Conservation (phyloP, 1,140 invertebrate genomes). For the Zaprionus africanus region DNA sequence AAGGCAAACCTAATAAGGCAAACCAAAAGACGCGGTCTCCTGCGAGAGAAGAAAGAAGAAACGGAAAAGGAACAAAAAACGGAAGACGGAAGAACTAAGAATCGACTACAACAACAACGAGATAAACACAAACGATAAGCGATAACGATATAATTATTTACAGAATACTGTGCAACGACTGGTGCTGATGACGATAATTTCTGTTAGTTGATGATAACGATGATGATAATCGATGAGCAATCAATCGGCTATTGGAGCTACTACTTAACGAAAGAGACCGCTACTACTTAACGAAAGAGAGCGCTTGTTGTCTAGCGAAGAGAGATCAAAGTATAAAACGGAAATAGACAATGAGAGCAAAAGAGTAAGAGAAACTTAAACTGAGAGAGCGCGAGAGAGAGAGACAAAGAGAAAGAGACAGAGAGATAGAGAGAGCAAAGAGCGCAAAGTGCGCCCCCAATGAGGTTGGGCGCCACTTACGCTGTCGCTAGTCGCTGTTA, state of each 20-base stretch:
- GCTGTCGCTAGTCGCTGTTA: constrained; percentile 60
- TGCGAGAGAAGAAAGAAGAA: not conserved
- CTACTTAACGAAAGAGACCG: not conserved
- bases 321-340: constrained; percentile 28
- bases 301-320: constrained; percentile 5
- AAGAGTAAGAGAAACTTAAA: constrained; percentile 20
- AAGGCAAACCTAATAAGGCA: constrained; percentile 20
- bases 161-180: constrained; percentile 3
- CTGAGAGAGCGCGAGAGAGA: constrained; percentile 8
- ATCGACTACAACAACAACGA: constrained; percentile 8
- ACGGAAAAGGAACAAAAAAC: not conserved
- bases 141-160: constrained; percentile 6
- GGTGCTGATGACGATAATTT: constrained; percentile 1
- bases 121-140: not conserved
- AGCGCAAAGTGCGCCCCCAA: constrained; percentile 14
- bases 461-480: constrained; percentile 61
- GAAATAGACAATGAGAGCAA: constrained; percentile 36
- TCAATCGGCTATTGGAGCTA: constrained; percentile 9
- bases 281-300: constrained; percentile 2
- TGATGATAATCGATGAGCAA: not conserved
- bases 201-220: constrained; percentile 4
- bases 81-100: not conserved
- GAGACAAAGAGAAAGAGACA: constrained; percentile 27
- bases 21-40: constrained; percentile 12
- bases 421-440: constrained; percentile 31